Base-by-base conservation (phyloP, 2,797 vertebrate species). In the Anabacerthia variegaticeps region DNA sequence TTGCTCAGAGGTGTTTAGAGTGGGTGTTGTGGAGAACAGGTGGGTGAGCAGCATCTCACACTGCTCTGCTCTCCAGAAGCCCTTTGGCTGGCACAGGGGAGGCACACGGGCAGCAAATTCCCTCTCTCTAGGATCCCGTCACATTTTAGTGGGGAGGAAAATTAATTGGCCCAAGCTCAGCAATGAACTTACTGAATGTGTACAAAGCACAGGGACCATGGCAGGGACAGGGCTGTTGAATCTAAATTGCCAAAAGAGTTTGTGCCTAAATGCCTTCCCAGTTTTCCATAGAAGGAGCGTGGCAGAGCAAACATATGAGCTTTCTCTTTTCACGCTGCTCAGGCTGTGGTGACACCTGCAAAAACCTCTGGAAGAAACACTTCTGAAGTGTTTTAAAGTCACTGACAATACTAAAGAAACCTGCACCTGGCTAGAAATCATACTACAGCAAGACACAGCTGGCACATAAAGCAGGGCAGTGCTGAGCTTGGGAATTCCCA, bases 1-100 rank as follows among this genome's bases (percentile, higher is more conserved):
- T 75, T 54, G 23, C n/a, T 78, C 4, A 2, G 69, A 39, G 41
- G 19, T 48, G 30, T 67, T 2, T 76, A 52, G 39, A 67, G 24
- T 6, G 9, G 41, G 2, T 44, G 17, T 14, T 61, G 73, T 17
- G 10, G 61, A 27, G 36, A 87, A 39, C 0, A 0, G 39, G 18
- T 71, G 48, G 26, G 30, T 55, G 15, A 67, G 23, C 3, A 71
- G 44, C 49, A 52, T 7, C 58, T 30, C 34, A 43, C 21, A 5
- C 32, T 30, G 12, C 30, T 71, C 61, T 88, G 54, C 43, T 81
- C 24, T 36, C 43, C 68, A 30, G 41, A 72, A 73, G 34, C 28
- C 12, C 30, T 41, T 44, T 34, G 58, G 28, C 44, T 59, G 43
- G 39, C 19, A 37, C 43, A 63, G 55, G 3, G 12, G 36, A 21